phyloP scores from a whole-genome alignment of 2,113 vertebrate species.

The Tetraodon nigroviridis region DNA sequence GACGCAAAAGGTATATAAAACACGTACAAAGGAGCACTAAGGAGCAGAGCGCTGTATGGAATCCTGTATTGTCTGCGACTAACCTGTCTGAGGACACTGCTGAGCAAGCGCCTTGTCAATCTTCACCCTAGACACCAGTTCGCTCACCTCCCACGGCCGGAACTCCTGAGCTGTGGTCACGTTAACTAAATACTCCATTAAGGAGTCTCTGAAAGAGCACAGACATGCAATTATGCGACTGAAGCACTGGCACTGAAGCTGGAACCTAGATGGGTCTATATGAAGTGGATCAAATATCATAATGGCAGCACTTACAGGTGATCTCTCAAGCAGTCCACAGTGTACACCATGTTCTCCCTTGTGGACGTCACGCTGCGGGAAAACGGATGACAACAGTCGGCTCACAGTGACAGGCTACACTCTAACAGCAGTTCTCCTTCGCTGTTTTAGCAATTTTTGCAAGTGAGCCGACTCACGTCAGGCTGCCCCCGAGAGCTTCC shows the following conservation, averaged over 20 bases:
- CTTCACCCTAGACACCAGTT: conserved; percentile 76
- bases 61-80: conserved; percentile 21
- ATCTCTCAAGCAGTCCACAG: conserved; percentile 81
- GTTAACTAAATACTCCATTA: conserved; percentile 88
- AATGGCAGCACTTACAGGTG: conserved; percentile 78
- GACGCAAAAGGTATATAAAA: neutral
- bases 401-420: neutral
- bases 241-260: neutral
- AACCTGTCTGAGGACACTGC: conserved; percentile 84
- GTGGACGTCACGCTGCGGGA: conserved; percentile 80
- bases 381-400: conserved; percentile 32
- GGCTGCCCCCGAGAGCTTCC: conserved; percentile 83
- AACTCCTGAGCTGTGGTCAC: conserved; percentile 90
- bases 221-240: neutral
- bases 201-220: conserved; percentile 74
- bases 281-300: neutral
- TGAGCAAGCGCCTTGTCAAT: conserved; percentile 81
- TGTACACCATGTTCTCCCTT: conserved; percentile 84
- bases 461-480: conserved; percentile 76
- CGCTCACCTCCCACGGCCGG: conserved; percentile 84
- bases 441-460: neutral
- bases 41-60: too few relatives aligned
- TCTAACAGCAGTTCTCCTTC: neutral
- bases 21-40: too few relatives aligned
- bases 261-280: too few relatives aligned